Base-by-base conservation (phyloP, 92 coral and sea anemone genomes). In the Nematostella vectensis region DNA sequence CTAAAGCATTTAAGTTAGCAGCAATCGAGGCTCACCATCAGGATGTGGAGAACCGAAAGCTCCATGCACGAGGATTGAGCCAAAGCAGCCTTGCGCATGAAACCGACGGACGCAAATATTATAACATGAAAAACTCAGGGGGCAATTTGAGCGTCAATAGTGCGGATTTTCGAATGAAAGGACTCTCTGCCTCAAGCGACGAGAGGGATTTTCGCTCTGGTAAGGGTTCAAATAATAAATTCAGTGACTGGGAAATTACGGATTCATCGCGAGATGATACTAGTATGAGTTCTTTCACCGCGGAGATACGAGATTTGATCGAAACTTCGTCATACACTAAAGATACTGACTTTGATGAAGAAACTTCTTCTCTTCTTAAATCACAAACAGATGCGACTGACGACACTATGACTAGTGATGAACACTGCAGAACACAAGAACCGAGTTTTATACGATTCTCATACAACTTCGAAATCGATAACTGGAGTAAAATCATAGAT, bases 1-100 rank as follows among this genome's bases (percentile, higher is more conserved):
- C 77, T 2, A 80, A 58, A 27, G 94, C 94, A 25, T 85, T 85
- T 61, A 60, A 50, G 28, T 54, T 72, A 26, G 80, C 74, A 27
- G 77, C 81, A 22, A 78, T 75, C 43, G 82, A 85, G 23, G 70
- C 79, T 8, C 94, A 85, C 27, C 88, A 75, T 11, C 76, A 80
- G 36, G 94, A 85, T 45, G 68, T 85, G 1, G 83, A 58, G 28
- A 79, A 63, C 27, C 65, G 87, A 13, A 75, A 57, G 52, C 76
- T 74, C 27, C 94, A 85, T 16, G 83, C 83, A 4, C 65, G 83
- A 25, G 88, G 77, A 2, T 63, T 85, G 29, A 75, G 94, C 65
- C 83, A 80, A 26, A 85, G 83, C 53, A 75, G 82, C 29, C 55
- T 75, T 10, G 50, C 82, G 0, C 51, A 45, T 19, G 51, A 45